Percentiles rank a stretch among this genome's conserved stretches.
These are phyloP conservation scores for Axis porcinus DNA, from an alignment of 2,113 vertebrate species.

Conservation along the genomic window DNA sequence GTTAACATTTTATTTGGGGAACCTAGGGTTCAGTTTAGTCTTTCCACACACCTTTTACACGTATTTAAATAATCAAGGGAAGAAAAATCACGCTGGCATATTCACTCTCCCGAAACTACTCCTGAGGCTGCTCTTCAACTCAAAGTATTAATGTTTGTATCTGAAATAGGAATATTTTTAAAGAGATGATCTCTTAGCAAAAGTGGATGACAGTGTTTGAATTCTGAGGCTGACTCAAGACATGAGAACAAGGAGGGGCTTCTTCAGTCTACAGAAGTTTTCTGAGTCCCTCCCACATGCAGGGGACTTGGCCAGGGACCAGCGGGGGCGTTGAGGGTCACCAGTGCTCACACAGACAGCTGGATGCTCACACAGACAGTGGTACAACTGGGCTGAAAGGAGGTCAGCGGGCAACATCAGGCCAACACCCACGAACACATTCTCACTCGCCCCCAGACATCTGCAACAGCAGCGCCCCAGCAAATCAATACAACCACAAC, in stretches of 20 bases:
- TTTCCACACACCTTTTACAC: background rate
- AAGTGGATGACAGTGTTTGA: background rate
- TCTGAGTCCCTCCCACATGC: background rate
- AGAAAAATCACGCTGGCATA: background rate
- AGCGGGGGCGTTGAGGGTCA: background rate
- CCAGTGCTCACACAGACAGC: background rate
- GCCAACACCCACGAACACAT: background rate
- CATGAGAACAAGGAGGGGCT: background rate
- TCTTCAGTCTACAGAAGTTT: background rate
- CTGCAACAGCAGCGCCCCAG: background rate
- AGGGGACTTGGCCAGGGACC: background rate
- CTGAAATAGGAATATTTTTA: background rate
- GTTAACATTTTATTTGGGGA: background rate
- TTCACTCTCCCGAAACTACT: background rate
- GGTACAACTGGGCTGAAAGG: background rate
- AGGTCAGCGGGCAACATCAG: background rate
- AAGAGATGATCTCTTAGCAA: background rate
- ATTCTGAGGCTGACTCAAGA: background rate
- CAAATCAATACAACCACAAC: constrained; percentile 53
- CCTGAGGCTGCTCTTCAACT: background rate
- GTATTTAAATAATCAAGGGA: background rate
- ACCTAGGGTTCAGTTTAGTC: background rate
- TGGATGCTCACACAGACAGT: background rate
- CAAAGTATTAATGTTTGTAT: background rate
- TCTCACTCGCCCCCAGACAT: constrained; percentile 12